These are phyloP conservation scores for Drosophila athabasca DNA, from an alignment of 1,140 invertebrate genomes.

Conservation along the genomic window DNA sequence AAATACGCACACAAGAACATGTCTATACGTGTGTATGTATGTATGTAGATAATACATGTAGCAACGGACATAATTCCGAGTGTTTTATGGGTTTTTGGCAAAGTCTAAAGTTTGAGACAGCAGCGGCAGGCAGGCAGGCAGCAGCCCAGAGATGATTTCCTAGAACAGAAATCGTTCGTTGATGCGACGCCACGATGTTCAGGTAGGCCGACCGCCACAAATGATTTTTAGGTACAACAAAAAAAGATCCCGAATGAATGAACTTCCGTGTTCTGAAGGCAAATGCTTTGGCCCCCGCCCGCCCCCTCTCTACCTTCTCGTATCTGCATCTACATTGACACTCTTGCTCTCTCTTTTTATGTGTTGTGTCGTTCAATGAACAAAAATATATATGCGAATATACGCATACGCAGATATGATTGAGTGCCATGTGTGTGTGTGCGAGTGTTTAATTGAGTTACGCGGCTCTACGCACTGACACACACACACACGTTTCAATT, in stretches of 20 bases:
- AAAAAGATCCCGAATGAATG: conserved; percentile 28
- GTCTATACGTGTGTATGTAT: neutral
- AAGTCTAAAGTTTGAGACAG: conserved; percentile 11
- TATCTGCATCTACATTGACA: neutral
- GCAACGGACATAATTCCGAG: too few species aligned
- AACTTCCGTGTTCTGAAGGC: conserved; percentile 51
- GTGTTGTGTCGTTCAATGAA: conserved; percentile 5
- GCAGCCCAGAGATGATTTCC: neutral
- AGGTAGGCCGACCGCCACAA: conserved; percentile 29
- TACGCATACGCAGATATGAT: conserved; percentile 32
- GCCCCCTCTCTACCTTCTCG: conserved; percentile 6
- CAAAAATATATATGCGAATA: conserved; percentile 32
- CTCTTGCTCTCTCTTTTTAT: conserved; percentile 16
- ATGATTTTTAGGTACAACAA: conserved; percentile 33
- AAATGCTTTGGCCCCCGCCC: conserved; percentile 32
- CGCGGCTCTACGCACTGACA: conserved; percentile 18
- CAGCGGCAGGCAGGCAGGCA: too few species aligned
- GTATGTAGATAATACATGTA: neutral
- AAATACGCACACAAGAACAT: conserved; percentile 24
- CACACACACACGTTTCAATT: conserved; percentile 51
- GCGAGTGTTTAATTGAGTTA: conserved; percentile 49
- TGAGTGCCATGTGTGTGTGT: conserved; percentile 23
- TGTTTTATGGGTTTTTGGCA: too few species aligned
- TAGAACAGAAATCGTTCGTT: conserved; percentile 33
- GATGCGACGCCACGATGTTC: conserved; percentile 33